A percentile compares a stretch with the other conserved stretches of the same genome.
Evolutionary conservation across 2,888 invertebrate genomes (phyloP).

Genomic region (Spilosoma lubricipeda): DNA sequence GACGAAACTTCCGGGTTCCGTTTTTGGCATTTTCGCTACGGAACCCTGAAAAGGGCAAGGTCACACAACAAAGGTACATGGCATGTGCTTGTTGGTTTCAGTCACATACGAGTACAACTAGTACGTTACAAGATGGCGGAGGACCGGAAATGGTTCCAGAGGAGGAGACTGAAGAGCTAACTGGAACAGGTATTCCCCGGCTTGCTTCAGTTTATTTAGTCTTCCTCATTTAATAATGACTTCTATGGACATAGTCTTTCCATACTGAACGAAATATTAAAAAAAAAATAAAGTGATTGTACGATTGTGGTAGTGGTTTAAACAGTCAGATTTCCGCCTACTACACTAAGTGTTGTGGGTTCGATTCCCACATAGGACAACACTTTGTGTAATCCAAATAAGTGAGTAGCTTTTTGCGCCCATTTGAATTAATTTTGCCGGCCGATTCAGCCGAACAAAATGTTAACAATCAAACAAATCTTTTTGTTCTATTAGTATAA

Average conservation of each 20-base stretch:
- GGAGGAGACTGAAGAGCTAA: slow-evolving; percentile 88
- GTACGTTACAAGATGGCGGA: slow-evolving; percentile 60
- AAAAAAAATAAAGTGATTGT: not conserved
- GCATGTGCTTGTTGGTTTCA: slow-evolving; percentile 53
- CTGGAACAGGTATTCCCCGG: slow-evolving; percentile 84
- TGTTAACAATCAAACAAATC: not conserved
- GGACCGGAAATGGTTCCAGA: slow-evolving; percentile 77
- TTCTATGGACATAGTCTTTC: not conserved
- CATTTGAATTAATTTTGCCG: not conserved
- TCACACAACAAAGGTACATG: not conserved
- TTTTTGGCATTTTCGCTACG: too few species aligned
- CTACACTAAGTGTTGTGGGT: too few species aligned
- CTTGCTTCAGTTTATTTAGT: not conserved
- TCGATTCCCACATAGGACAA: too few species aligned
- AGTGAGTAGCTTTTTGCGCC: too few species aligned
- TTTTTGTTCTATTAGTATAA: not conserved
- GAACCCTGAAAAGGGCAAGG: too few species aligned
- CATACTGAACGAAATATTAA: not conserved
- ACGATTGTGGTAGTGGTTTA: not conserved
- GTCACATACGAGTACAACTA: slow-evolving; percentile 73
- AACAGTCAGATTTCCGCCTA: too few species aligned
- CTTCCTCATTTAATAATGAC: not conserved
- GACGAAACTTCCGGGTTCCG: too few species aligned
- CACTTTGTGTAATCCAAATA: too few species aligned
- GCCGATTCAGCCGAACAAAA: not conserved